Conservation (phyloP, 2,888 invertebrate genomes). For the Coelogynopora nodosa region DNA sequence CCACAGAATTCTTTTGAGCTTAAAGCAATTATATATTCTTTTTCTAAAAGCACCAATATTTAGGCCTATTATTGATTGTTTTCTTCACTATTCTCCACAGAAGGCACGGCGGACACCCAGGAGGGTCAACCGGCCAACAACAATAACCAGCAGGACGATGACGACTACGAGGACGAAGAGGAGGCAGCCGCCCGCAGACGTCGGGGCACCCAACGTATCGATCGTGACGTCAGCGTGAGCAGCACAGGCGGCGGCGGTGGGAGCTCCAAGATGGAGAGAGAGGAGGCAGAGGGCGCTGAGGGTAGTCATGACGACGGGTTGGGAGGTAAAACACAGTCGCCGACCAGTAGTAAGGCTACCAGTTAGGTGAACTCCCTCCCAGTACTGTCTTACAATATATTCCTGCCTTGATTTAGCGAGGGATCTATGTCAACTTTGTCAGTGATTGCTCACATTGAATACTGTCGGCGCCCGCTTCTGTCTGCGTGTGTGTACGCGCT, state of each 20-base stretch:
- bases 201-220: neutral
- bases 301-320: neutral
- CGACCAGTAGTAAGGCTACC: neutral
- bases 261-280: constrained; percentile 21
- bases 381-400: neutral
- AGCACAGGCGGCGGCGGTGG: neutral
- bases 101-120: no score
- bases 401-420: neutral
- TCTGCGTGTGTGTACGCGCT: no score
- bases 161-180: neutral
- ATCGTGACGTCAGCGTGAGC: neutral
- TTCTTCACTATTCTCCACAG: no score
- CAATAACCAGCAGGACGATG: neutral
- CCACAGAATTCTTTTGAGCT: no score
- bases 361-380: neutral
- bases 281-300: constrained; percentile 2
- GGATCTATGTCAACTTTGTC: neutral
- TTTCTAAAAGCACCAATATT: no score
- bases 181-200: neutral
- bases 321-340: neutral
- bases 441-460: no score
- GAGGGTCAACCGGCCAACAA: neutral
- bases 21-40: no score
- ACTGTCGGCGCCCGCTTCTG: no score
- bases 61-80: no score